These are phyloP conservation scores for Sinohyriopsis cumingii DNA, from an alignment of 2,888 invertebrate species.

Conservation along the genomic window DNA sequence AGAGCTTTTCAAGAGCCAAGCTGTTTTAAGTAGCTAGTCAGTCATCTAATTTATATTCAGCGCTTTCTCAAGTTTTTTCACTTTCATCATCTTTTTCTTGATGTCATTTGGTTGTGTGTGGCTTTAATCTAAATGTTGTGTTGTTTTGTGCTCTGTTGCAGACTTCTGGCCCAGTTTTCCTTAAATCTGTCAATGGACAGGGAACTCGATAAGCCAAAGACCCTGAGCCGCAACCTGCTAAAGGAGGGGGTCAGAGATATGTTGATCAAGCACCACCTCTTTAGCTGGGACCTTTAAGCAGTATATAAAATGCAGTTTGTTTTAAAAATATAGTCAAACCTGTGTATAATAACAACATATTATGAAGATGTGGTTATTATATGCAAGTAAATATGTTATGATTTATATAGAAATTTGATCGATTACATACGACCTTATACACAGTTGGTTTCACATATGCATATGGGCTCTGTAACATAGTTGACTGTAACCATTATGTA, in stretches of 20 bases:
- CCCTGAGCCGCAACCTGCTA: constrained; percentile 66
- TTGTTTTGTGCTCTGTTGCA: constrained; percentile 37
- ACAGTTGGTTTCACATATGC: not conserved
- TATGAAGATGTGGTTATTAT: not conserved
- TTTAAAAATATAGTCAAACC: not conserved
- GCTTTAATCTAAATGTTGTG: too few species aligned
- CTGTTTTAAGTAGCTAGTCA: too few species aligned
- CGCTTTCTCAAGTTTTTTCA: too few species aligned
- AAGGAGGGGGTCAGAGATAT: constrained; percentile 88
- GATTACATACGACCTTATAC: too few species aligned
- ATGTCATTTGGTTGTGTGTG: too few species aligned
- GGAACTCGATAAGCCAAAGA: constrained; percentile 78
- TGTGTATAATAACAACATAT: not conserved
- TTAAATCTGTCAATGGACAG: constrained; percentile 97
- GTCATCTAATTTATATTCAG: too few species aligned
- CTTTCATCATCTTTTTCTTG: too few species aligned
- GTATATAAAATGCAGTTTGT: not conserved
- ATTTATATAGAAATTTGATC: too few species aligned
- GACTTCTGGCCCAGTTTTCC: constrained; percentile 95
- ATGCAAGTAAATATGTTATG: too few species aligned
- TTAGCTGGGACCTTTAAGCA: constrained; percentile 93
- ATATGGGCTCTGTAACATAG: not conserved
- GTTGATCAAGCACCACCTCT: constrained; percentile 98
- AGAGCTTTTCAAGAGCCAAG: too few species aligned
- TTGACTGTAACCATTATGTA: not conserved